Conservation (phyloP, 2,797 vertebrate genomes). For the Dermochelys coriacea region DNA sequence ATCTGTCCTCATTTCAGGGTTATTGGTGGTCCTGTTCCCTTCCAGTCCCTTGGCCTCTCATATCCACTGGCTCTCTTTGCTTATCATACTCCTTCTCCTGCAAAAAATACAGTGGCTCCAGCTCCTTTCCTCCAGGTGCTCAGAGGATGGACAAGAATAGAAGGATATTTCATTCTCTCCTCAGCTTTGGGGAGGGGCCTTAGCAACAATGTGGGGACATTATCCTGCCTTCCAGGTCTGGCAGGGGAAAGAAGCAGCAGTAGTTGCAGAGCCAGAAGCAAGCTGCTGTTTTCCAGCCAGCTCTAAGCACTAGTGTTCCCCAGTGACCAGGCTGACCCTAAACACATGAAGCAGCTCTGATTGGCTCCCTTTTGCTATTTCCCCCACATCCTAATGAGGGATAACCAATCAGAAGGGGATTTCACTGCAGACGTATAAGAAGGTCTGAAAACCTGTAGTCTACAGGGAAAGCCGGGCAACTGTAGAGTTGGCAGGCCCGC, state of each 20-base stretch:
- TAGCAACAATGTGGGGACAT: not conserved
- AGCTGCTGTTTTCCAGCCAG: not conserved
- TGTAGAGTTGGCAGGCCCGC: not conserved
- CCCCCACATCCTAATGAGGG: too few relatives aligned
- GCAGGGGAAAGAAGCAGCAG: not conserved
- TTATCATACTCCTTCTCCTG: not conserved
- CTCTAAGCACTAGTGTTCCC: too few relatives aligned
- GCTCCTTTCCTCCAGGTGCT: not conserved
- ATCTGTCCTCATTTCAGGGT: not conserved
- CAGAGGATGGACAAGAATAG: too few relatives aligned
- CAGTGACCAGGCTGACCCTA: not conserved
- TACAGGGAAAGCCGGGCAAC: not conserved
- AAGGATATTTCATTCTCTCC: not conserved
- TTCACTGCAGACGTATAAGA: not conserved
- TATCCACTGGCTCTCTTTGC: not conserved
- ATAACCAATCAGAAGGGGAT: not conserved
- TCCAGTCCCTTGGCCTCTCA: not conserved
- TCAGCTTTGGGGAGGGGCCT: not conserved
- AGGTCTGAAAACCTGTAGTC: not conserved
- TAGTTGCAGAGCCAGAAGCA: not conserved
- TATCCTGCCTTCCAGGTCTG: not conserved
- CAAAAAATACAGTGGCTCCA: not conserved
- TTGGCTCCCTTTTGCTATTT: not conserved
- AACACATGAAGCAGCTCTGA: not conserved
- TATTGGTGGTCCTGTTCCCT: not conserved